Conservation (phyloP, 1,140 invertebrate genomes). For the Cydia fagiglandana region DNA sequence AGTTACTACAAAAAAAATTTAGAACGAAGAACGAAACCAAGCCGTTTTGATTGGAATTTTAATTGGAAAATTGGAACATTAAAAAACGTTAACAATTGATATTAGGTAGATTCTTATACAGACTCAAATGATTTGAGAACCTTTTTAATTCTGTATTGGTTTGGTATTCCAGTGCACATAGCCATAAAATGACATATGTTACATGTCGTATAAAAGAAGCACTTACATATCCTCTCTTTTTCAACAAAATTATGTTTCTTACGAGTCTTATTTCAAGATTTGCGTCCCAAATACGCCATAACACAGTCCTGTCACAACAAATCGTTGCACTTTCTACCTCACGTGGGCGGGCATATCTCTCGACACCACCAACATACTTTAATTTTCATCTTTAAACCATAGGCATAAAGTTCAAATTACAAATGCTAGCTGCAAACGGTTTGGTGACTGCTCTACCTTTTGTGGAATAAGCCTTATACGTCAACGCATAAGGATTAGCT, state of each 20-base stretch:
- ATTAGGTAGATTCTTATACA: no score
- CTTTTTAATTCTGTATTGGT: no score
- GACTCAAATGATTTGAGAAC: no score
- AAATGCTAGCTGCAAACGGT: background rate
- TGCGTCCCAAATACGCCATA: conserved; percentile 11
- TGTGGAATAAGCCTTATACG: background rate
- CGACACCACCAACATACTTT: background rate
- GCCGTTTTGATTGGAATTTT: no score
- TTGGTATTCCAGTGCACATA: no score
- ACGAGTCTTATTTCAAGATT: background rate
- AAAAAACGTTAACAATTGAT: no score
- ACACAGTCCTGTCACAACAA: conserved; percentile 17
- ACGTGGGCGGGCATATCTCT: conserved; percentile 24
- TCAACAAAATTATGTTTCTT: background rate
- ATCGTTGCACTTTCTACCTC: conserved; percentile 13
- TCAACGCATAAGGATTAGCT: conserved; percentile 5
- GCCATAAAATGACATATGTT: no score
- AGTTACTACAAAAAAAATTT: no score
- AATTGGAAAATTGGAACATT: no score
- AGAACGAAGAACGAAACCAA: no score
- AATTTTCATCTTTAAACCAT: background rate
- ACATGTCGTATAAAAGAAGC: no score
- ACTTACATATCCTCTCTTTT: background rate
- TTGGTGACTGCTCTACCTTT: background rate
- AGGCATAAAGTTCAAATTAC: background rate